Conservation (phyloP, 2,113 vertebrate species). For the Caranx ignobilis region DNA sequence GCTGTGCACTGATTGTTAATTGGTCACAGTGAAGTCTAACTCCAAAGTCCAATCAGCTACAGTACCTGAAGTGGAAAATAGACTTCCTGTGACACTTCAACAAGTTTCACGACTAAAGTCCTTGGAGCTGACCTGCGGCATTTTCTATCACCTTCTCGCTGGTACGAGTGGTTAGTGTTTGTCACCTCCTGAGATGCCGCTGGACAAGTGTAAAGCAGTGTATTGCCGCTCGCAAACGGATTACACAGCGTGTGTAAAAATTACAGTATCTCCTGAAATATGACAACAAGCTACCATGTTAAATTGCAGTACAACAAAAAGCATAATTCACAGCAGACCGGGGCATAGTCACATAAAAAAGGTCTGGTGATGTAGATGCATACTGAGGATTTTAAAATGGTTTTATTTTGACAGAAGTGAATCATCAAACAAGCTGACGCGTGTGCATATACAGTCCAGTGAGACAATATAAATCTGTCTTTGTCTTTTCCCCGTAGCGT, state of each 20-base stretch:
- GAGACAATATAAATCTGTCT: constrained; percentile 10
- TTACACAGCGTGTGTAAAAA: neutral
- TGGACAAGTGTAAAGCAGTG: neutral
- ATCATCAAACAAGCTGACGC: neutral
- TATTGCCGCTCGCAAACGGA: neutral
- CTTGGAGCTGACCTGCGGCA: constrained; percentile 51
- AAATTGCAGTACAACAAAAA: too few species aligned
- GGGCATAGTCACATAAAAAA: neutral
- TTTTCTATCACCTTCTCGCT: constrained; percentile 19
- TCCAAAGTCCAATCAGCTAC: constrained; percentile 58
- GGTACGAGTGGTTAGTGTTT: neutral
- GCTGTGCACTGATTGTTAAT: constrained; percentile 63
- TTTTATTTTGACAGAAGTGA: neutral
- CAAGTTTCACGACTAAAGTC: constrained; percentile 39
- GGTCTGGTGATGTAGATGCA: neutral
- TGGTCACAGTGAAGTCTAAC: constrained; percentile 56
- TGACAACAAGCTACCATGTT: neutral
- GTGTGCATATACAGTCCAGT: too few species aligned
- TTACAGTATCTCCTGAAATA: neutral
- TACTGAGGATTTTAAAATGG: neutral
- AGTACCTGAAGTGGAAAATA: constrained; percentile 77
- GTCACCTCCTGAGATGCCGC: neutral
- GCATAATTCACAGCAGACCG: too few species aligned
- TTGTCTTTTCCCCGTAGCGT: neutral
- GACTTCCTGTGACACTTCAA: constrained; percentile 70